phyloP scores from a whole-genome alignment of 2,113 vertebrate species.

The Eulemur rufifrons region DNA sequence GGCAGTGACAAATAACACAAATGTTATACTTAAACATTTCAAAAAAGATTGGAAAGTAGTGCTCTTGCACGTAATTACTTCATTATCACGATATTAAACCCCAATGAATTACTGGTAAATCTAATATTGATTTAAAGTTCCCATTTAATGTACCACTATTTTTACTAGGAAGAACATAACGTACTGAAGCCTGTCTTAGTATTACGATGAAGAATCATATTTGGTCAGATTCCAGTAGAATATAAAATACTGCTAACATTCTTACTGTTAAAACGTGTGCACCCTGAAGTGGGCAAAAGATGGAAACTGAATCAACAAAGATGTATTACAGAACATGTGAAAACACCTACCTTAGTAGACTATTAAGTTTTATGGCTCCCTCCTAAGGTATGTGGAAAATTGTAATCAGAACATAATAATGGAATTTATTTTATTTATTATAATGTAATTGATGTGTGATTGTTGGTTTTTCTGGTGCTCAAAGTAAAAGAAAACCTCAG shows the following conservation, averaged over 20 bases:
- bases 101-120: constrained; percentile 16
- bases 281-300: not conserved
- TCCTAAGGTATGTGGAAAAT: not conserved
- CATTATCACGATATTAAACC: constrained; percentile 28
- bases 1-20: not conserved
- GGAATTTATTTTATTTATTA: not conserved
- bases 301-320: not conserved
- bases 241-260: not conserved
- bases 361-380: not conserved
- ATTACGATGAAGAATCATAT: constrained; percentile 13
- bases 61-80: not conserved
- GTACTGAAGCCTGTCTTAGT: not conserved
- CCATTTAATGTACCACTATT: not conserved
- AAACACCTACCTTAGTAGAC: not conserved
- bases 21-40: not conserved
- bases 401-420: not conserved
- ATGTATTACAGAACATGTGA: not conserved
- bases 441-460: not conserved
- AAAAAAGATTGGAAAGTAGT: not conserved
- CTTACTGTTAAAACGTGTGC: not conserved
- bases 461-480: not conserved
- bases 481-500: constrained; percentile 30
- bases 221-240: constrained; percentile 7
- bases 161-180: not conserved
- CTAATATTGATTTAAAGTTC: constrained; percentile 13